Evolutionary conservation across 2,797 vertebrate genomes (phyloP), one percentile per base, ranked within the genome.

Genomic region (Crenuchus spilurus): DNA sequence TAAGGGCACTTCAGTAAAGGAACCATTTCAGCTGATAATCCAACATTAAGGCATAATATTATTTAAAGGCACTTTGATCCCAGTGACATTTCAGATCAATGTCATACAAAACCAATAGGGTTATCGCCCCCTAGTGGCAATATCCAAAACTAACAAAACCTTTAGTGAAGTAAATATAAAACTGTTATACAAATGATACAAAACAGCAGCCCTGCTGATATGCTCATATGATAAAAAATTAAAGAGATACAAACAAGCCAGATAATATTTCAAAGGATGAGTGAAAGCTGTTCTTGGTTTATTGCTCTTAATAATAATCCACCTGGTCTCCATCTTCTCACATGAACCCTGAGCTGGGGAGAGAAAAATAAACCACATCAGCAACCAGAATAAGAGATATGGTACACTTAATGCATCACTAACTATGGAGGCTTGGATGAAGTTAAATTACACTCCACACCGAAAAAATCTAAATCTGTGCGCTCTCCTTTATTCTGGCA

Each of bases 301-400:
- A 68, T 22, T 54, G 65, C 22, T 42, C 51, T 41, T 22, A 13
- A 10, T 4, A 31, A 13, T 13, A 60, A 75, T 44, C 20, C 48
- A 63, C 55, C 48, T 39, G 13, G 31, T 60, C 51, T 37, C 26
- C 44, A 26, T 60, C 16, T 28, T 24, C 18, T 70, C 31, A 76
- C 74, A 76, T 76, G 42, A 76, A 76, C 13, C 74, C 74, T 13
- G 74, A 76, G 67, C 74, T 76, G 60, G n/a, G n/a, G 1, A 39
- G 41, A 22, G 39, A 64, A 51, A 63, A 63, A 52, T 5, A 44
- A 28, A 26, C 37, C n/a, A 39, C 0, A 7, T 61, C 22, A 67
- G 16, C n/a, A 52, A 22, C 2, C 8, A 35, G 30, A 1, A n/a
- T 5, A 3, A 18, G n/a, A 20, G n/a, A n/a, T n/a, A n/a, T n/a